Evolutionary conservation across 2,113 vertebrate genomes (phyloP).

Genomic region (Gymnorhina tibicen): DNA sequence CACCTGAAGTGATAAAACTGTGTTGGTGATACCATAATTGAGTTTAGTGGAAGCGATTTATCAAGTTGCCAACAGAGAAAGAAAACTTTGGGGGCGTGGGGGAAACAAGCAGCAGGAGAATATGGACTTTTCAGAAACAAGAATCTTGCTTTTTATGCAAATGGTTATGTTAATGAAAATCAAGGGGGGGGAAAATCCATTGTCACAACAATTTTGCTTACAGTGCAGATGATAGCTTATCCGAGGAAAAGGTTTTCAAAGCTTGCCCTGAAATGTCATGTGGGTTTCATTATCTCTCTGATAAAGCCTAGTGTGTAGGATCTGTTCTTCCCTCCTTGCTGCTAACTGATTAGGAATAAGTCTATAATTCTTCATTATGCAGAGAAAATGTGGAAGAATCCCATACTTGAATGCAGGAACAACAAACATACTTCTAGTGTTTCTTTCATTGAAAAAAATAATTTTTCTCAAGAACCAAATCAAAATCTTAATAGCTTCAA

Average conservation of each 20-base stretch:
- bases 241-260: neutral
- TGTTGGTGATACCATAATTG: constrained; percentile 57
- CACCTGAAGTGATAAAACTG: constrained; percentile 28
- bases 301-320: neutral
- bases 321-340: neutral
- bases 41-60: constrained; percentile 47
- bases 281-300: neutral
- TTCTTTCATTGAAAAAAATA: neutral
- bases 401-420: neutral
- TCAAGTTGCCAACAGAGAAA: constrained; percentile 44
- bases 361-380: neutral
- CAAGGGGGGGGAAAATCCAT: neutral
- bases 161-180: constrained; percentile 34
- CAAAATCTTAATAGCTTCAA: neutral
- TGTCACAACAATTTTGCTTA: neutral
- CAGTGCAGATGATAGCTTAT: neutral
- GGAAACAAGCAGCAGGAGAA: neutral
- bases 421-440: neutral
- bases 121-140: constrained; percentile 17
- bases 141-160: constrained; percentile 19
- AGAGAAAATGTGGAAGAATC: neutral
- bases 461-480: neutral
- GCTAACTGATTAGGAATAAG: neutral
- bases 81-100: neutral
- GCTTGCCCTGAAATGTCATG: neutral